Base-by-base conservation (phyloP, 2,888 invertebrate genomes). In the Omphaloscelis lunosa region DNA sequence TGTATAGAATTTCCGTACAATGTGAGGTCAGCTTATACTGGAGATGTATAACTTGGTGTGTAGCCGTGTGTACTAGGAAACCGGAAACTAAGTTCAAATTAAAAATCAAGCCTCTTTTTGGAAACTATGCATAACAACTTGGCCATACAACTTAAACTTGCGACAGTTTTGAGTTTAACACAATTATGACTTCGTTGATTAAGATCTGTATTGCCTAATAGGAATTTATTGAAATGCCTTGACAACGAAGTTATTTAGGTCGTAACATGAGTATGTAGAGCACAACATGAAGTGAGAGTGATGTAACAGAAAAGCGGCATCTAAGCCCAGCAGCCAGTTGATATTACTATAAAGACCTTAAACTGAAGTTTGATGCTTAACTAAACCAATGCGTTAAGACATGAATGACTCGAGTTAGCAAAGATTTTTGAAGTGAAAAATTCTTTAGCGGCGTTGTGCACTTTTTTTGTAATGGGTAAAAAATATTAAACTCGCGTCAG, bases 161-260 rank as follows among this genome's bases (percentile, higher is more conserved):
- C 23, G 12, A 17, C 17, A 29, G 17, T 61, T 61, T 23, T 29
- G 27, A 62, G n/a, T 61, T 45, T 17, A n/a, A 53, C 29, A 41
- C 41, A 45, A 75, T 53, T 75, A 51, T 62, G 17, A 53, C 11
- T 29, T 34, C 34, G 27, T 73, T 51, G 39, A 74, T 75, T 59
- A 51, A 48, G 34, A 48, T 29, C 15, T 23, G 1, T 9, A 39
- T 39, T n/a, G 6, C 29, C 17, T 51, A 20, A n/a, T 27, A 34
- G 17, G 51, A 34, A 75, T 34, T 53, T 34, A 45, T 5, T n/a
- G 27, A 34, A 23, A 48, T 63, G 65, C 34, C 77, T 53, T 56
- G 34, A 48, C 34, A 27, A 48, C 7, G 1, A 39, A 45, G 53
- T 56, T 48, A 58, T 58, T 45, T 12, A 65, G 53, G 23, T 65